Evolutionary conservation across 1,140 invertebrate genomes (phyloP).

Genomic region (Pseudomyrmex concolor): DNA sequence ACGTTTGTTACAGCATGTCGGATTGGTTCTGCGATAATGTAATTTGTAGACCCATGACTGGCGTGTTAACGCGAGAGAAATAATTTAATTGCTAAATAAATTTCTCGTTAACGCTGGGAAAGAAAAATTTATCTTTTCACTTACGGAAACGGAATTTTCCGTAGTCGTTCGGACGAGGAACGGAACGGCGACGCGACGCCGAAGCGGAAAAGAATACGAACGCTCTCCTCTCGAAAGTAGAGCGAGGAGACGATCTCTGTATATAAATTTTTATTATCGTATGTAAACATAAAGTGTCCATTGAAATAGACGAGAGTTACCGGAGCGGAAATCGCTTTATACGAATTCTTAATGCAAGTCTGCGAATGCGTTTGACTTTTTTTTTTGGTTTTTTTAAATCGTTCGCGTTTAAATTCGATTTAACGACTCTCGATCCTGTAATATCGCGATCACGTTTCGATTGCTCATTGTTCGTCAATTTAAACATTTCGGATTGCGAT

Average conservation of each 20-base stretch:
- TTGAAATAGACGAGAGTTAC: too few species aligned
- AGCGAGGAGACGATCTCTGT: constrained; percentile 25
- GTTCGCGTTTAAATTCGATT: not conserved
- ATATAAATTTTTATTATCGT: constrained; percentile 36
- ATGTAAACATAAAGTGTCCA: too few species aligned
- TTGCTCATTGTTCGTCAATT: not conserved
- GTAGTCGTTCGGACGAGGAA: constrained; percentile 1
- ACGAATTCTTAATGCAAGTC: too few species aligned
- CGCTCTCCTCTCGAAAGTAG: constrained; percentile 18
- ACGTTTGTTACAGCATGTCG: constrained; percentile 11
- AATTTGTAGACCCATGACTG: constrained; percentile 45
- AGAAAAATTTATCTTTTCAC: constrained; percentile 45
- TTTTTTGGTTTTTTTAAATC: not conserved
- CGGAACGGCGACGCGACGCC: not conserved
- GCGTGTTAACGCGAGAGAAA: constrained; percentile 42
- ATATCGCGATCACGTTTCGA: not conserved
- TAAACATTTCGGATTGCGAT: not conserved
- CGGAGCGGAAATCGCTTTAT: too few species aligned
- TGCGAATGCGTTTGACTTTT: too few species aligned
- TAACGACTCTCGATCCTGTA: too few species aligned
- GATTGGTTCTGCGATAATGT: constrained; percentile 29
- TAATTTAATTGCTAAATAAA: constrained; percentile 56
- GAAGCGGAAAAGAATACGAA: constrained; percentile 29
- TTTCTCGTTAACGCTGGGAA: constrained; percentile 38
- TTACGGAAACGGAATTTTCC: constrained; percentile 38